Conservation (phyloP, 2,797 vertebrate species). For the Cyclura pinguis region DNA sequence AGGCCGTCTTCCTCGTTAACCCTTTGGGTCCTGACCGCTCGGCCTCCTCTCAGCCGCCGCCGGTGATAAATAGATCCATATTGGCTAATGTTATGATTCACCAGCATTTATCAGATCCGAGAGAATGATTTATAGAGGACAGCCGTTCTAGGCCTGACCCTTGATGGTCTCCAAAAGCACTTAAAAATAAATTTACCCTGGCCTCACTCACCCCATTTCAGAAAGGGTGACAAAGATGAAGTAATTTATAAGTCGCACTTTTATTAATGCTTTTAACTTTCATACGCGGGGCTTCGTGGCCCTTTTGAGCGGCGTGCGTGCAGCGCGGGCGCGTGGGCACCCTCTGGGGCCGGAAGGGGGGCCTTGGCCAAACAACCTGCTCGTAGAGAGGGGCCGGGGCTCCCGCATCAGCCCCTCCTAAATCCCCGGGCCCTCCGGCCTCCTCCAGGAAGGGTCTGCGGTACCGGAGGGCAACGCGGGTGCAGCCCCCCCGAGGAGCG, state of each 20-base stretch:
- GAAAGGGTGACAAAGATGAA: slow-evolving; percentile 89
- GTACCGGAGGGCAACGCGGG: background rate
- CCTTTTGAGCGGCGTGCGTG: slow-evolving; percentile 78
- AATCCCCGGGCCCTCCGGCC: slow-evolving; percentile 81
- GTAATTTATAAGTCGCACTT: slow-evolving; percentile 89
- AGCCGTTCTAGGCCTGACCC: slow-evolving; percentile 85
- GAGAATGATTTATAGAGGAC: slow-evolving; percentile 85
- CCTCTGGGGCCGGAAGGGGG: slow-evolving; percentile 81
- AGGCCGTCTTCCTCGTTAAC: slow-evolving; percentile 51
- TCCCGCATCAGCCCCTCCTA: slow-evolving; percentile 83
- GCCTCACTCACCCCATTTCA: slow-evolving; percentile 87
- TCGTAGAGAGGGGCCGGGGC: slow-evolving; percentile 85
- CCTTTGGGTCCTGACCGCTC: slow-evolving; percentile 60
- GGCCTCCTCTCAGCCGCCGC: slow-evolving; percentile 72
- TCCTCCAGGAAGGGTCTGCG: slow-evolving; percentile 6
- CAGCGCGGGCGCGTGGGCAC: slow-evolving; percentile 80
- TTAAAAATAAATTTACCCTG: slow-evolving; percentile 91
- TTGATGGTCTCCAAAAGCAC: slow-evolving; percentile 86
- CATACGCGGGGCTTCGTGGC: slow-evolving; percentile 83
- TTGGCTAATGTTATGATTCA: slow-evolving; percentile 82
- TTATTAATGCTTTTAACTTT: slow-evolving; percentile 90
- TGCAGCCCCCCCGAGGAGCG: no score
- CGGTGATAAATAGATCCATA: slow-evolving; percentile 86
- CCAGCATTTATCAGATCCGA: slow-evolving; percentile 80
- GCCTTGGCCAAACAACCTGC: slow-evolving; percentile 84